Evolutionary conservation across 1,140 invertebrate genomes (phyloP).

Genomic region (Mycetomoellerius zeteki): DNA sequence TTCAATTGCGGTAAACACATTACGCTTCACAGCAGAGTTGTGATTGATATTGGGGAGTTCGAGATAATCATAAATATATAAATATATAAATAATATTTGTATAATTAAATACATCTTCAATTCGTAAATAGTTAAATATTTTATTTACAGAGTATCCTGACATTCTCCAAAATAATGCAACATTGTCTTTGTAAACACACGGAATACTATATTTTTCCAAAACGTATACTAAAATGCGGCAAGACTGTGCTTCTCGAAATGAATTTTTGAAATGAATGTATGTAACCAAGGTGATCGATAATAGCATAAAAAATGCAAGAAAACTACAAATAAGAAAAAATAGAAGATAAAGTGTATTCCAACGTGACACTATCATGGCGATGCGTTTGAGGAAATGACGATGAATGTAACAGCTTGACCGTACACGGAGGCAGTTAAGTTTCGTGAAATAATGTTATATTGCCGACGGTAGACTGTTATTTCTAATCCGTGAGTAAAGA

Average conservation of each 20-base stretch:
- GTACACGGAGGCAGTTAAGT: constrained; percentile 31
- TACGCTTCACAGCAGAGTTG: neutral
- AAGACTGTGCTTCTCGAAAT: neutral
- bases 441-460: constrained; percentile 58
- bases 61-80: neutral
- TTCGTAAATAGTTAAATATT: constrained; percentile 7
- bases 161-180: neutral
- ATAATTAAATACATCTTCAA: neutral
- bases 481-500: constrained; percentile 75
- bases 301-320: neutral
- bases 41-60: neutral
- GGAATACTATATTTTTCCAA: neutral
- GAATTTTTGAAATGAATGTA: neutral
- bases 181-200: neutral
- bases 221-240: neutral
- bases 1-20: neutral
- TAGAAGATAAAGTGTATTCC: neutral
- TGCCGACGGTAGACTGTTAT: constrained; percentile 68
- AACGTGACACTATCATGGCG: neutral
- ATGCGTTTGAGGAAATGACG: constrained; percentile 54
- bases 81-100: neutral
- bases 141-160: neutral
- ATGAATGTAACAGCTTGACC: constrained; percentile 41
- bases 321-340: neutral
- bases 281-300: neutral